These are phyloP conservation scores for Falco peregrinus DNA, from an alignment of 2,797 vertebrate species.

Conservation along the genomic window DNA sequence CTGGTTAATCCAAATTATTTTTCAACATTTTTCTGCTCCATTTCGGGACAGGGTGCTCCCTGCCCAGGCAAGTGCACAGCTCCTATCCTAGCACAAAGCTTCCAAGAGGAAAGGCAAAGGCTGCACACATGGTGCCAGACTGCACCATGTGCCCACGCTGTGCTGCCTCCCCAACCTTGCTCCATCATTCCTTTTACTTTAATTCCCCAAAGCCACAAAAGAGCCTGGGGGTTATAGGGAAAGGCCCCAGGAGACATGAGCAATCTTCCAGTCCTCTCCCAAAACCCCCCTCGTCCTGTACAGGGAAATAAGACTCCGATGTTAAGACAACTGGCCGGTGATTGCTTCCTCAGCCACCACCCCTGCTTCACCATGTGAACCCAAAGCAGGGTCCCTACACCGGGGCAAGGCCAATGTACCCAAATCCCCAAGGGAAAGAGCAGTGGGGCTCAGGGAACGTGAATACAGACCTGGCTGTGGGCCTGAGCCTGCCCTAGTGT, in stretches of 20 bases:
- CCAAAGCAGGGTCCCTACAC: neutral
- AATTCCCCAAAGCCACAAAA: neutral
- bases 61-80: neutral
- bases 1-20: neutral
- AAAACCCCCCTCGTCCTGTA: rapidly evolving
- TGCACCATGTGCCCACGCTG: rapidly evolving
- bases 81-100: neutral
- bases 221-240: neutral
- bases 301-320: neutral
- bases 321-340: neutral
- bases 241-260: neutral
- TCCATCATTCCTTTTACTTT: neutral
- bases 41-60: neutral
- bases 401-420: neutral
- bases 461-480: constrained; percentile 84
- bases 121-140: rapidly evolving
- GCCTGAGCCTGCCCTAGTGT: constrained; percentile 91
- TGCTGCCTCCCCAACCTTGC: neutral
- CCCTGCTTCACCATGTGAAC: neutral
- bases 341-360: neutral
- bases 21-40: neutral
- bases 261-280: neutral
- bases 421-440: neutral
- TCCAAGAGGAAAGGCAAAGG: neutral
- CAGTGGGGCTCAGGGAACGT: neutral